These are phyloP conservation scores for Eucera pruinosa DNA, from an alignment of 2,888 invertebrate species.

Conservation along the genomic window DNA sequence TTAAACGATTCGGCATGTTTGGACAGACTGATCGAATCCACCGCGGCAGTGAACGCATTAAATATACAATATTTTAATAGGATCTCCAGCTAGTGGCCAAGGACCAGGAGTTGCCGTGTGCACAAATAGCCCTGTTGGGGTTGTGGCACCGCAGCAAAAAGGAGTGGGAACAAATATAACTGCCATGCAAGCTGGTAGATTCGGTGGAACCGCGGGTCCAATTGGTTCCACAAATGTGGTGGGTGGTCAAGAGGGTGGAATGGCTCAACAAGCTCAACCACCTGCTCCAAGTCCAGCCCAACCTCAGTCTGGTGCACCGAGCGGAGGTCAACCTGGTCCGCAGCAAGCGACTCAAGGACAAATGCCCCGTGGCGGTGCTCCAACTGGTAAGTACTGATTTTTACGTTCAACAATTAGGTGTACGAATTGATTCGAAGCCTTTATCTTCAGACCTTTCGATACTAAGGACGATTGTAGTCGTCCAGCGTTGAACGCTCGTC, in stretches of 20 bases:
- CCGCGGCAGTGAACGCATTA: no score
- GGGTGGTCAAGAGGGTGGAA: conserved; percentile 87
- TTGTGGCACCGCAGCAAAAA: conserved; percentile 86
- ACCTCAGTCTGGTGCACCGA: conserved; percentile 90
- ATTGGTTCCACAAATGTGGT: conserved; percentile 85
- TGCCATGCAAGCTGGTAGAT: conserved; percentile 82
- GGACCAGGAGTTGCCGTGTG: conserved; percentile 78
- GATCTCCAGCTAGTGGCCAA: conserved; percentile 79
- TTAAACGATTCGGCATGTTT: no score
- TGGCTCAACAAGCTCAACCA: conserved; percentile 90
- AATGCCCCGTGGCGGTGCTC: conserved; percentile 83
- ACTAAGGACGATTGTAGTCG: no score
- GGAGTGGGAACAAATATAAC: conserved; percentile 83
- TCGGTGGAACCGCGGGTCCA: conserved; percentile 85
- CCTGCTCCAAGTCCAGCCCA: conserved; percentile 92
- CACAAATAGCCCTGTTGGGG: conserved; percentile 82
- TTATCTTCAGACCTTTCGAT: no score
- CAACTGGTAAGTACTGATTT: conserved; percentile 73
- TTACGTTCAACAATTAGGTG: no score
- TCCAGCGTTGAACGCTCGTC: no score
- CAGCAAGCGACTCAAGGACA: conserved; percentile 86
- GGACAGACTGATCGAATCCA: no score
- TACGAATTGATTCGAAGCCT: no score
- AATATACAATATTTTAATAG: conserved; percentile 55
- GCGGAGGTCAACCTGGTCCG: conserved; percentile 87